Evolutionary conservation across 2,797 vertebrate genomes (phyloP).

Genomic region (Dryobates pubescens): DNA sequence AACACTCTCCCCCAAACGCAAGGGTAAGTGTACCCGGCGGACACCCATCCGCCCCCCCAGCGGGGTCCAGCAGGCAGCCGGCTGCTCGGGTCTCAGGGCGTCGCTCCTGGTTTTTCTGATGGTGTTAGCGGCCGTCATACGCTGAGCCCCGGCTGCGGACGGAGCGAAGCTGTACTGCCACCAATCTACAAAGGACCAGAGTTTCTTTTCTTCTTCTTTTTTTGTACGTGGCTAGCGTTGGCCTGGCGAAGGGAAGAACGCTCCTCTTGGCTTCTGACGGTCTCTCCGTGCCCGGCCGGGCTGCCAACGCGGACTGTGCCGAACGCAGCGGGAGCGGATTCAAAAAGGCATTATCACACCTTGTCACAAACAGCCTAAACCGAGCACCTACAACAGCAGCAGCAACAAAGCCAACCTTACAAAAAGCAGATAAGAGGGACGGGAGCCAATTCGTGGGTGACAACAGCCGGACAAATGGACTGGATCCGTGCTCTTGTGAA

Average conservation of each 20-base stretch:
- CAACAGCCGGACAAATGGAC: slow-evolving; percentile 16
- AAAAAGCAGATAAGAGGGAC: slow-evolving; percentile 20
- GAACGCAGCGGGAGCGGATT: slow-evolving; percentile 39
- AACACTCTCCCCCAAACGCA: slow-evolving; percentile 88
- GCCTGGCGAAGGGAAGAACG: slow-evolving; percentile 71
- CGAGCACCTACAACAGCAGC: slow-evolving; percentile 45
- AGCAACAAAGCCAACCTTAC: slow-evolving; percentile 46
- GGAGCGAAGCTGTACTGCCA: slow-evolving; percentile 80
- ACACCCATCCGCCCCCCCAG: slow-evolving; percentile 92
- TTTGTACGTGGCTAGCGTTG: slow-evolving; percentile 66
- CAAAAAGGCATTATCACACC: slow-evolving; percentile 56
- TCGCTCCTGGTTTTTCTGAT: slow-evolving; percentile 81
- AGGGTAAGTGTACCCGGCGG: slow-evolving; percentile 94
- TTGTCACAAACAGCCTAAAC: slow-evolving; percentile 64
- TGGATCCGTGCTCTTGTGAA: slow-evolving; percentile 44
- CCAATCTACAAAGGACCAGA: slow-evolving; percentile 77
- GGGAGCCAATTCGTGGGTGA: background rate
- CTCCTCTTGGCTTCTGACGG: slow-evolving; percentile 55
- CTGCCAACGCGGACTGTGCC: slow-evolving; percentile 69
- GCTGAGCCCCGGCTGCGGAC: slow-evolving; percentile 80
- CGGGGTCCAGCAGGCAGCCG: slow-evolving; percentile 94
- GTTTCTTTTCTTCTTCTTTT: slow-evolving; percentile 76
- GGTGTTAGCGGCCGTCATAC: slow-evolving; percentile 85
- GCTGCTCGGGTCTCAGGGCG: slow-evolving; percentile 66
- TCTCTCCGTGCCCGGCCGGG: slow-evolving; percentile 60